Percentiles rank a stretch among this genome's conserved stretches.
Conservation (phyloP, 2,888 invertebrate genomes). For the Netelia melanura region DNA sequence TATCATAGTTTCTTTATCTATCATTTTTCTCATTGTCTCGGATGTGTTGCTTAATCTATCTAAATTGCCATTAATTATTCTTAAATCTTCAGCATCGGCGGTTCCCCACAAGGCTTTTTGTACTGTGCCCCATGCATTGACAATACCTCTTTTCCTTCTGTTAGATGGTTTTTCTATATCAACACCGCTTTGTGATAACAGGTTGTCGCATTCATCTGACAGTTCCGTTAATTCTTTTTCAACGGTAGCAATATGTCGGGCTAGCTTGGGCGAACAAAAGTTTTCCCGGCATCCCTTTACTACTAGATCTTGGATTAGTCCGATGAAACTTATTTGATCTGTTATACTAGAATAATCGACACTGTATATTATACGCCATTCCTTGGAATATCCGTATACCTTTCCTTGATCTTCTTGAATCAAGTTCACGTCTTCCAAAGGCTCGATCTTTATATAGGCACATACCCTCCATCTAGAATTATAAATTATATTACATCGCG, state of each 20-base stretch:
- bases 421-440: conserved; percentile 6
- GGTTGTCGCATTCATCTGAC: neutral
- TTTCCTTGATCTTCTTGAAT: conserved; percentile 16
- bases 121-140: too few species aligned
- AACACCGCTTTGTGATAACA: too few species aligned
- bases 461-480: conserved; percentile 1
- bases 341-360: conserved; percentile 17
- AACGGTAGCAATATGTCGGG: conserved; percentile 11
- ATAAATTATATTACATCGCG: neutral
- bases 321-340: conserved; percentile 23
- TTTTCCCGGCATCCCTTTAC: conserved; percentile 23
- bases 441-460: conserved; percentile 11
- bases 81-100: too few species aligned
- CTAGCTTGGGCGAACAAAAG: conserved; percentile 28
- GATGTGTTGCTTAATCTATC: too few species aligned
- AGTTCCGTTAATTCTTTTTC: neutral
- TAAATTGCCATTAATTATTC: too few species aligned
- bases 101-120: too few species aligned
- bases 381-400: conserved; percentile 9
- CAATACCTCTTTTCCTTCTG: too few species aligned
- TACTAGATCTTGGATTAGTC: conserved; percentile 19
- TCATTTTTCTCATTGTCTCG: too few species aligned
- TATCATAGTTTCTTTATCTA: too few species aligned
- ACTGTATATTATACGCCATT: conserved; percentile 20
- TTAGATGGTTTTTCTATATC: too few species aligned